A percentile compares a stretch with the other conserved stretches of the same genome.
These are phyloP conservation scores for Pachyrhynchus sulphureomaculatus DNA, from an alignment of 1,140 invertebrate genomes.

Conservation along the genomic window DNA sequence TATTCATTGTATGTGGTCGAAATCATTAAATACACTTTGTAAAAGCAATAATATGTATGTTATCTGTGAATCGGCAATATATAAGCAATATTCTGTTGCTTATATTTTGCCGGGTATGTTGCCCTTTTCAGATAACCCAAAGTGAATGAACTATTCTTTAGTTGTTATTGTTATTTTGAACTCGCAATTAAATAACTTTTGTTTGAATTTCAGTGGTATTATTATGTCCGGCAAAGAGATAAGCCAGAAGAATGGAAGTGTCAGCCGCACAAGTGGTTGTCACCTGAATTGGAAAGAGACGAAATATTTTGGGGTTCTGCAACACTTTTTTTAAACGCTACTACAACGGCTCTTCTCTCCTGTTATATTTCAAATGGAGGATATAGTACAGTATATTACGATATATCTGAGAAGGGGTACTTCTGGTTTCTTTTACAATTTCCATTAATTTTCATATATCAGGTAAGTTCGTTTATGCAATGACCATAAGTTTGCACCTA, in stretches of 20 bases:
- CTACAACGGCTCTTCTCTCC: constrained; percentile 60
- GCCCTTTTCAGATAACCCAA: too few species aligned
- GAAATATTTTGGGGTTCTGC: constrained; percentile 66
- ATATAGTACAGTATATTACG: constrained; percentile 64
- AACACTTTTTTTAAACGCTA: constrained; percentile 59
- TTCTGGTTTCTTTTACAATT: constrained; percentile 66
- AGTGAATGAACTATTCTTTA: too few species aligned
- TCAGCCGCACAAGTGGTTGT: constrained; percentile 68
- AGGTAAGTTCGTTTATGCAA: constrained; percentile 56
- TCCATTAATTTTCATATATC: constrained; percentile 64
- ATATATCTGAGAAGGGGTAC: constrained; percentile 64
- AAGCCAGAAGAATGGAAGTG: constrained; percentile 70
- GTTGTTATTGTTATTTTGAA: too few species aligned
- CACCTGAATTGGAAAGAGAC: constrained; percentile 65
- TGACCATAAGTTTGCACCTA: neutral
- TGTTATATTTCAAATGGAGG: constrained; percentile 70
- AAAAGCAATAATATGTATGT: too few species aligned
- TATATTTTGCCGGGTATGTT: too few species aligned
- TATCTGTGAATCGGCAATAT: too few species aligned
- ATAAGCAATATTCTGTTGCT: too few species aligned
- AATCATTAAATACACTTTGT: too few species aligned
- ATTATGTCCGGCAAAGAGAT: constrained; percentile 62
- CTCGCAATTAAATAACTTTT: neutral
- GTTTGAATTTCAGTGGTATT: constrained; percentile 63
- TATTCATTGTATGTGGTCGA: too few species aligned